Base-by-base conservation (phyloP, 2,797 vertebrate genomes). In the Craterocephalus amniculus region DNA sequence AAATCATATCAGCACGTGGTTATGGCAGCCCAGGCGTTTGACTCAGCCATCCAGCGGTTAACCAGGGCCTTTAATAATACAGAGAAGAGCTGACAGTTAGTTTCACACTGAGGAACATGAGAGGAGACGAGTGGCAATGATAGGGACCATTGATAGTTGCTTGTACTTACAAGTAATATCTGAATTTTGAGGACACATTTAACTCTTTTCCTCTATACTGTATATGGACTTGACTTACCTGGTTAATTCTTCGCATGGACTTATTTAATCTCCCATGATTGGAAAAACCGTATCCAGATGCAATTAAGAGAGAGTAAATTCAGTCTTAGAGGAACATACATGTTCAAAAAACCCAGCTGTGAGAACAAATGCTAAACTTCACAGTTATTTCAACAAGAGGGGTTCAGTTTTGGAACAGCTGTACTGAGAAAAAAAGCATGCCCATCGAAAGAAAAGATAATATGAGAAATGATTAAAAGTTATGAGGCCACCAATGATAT, bases 1-100 rank as follows among this genome's bases (percentile, higher is more conserved):
- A 88, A 90, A 92, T 93, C 90, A 92, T 93, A 92, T 92, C 89
- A 90, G 89, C 85, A 72, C 81, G 72, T 71, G 85, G 88, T 87
- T 91, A 90, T 91, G 89, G 85, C 88, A 89, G 88, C 58, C 31
- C 74, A 35, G 80, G 56, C 51, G 59, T 74, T 87, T 81, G 76
- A 78, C 73, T 88, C 78, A 7, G 54, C 49, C 63, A 34, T 68
- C 57, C 81, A 64, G 67, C 45, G 58, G 66, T 88, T 89, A 88
- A 87, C 68, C 68, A 52, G 81, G 54, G 73, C 71, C 77, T 83
- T 87, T 87, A 85, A 87, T 90, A 84, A 87, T 73, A 55, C 36
- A 32, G 70, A 80, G 67, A 79, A 74, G 78, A 83, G 72, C 74
- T 77, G 83, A 80, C 86, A 80, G 84, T 63, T 55, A 38, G 74